These are phyloP conservation scores for Distichodus sexfasciatus DNA, from an alignment of 2,797 vertebrate genomes.

Conservation along the genomic window DNA sequence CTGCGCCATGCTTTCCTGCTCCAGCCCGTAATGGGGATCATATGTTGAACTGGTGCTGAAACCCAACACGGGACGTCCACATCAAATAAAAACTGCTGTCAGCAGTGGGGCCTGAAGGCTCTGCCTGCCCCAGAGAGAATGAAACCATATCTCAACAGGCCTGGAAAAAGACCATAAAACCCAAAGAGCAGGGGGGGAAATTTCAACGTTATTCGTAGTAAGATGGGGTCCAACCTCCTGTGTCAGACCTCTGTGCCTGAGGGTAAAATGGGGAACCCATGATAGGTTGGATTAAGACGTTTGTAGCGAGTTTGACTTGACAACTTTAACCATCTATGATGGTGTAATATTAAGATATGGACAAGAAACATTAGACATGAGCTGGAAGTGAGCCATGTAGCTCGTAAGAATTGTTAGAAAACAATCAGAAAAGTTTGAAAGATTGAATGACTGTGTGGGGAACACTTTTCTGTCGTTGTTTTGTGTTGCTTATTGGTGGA, in stretches of 20 bases:
- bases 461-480: not conserved
- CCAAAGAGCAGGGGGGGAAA: constrained; percentile 16
- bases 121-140: constrained; percentile 60
- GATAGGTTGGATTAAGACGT: not conserved
- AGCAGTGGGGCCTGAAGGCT: constrained; percentile 60
- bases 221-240: constrained; percentile 21
- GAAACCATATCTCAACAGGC: constrained; percentile 69
- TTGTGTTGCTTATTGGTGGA: not conserved
- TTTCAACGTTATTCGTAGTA: not conserved
- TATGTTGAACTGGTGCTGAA: constrained; percentile 75
- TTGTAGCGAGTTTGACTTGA: not conserved
- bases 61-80: constrained; percentile 73
- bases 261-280: not conserved
- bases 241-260: not conserved
- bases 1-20: constrained; percentile 65
- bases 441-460: not conserved
- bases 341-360: not conserved
- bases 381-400: not conserved
- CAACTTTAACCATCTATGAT: not conserved
- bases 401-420: not conserved
- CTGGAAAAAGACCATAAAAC: constrained; percentile 69
- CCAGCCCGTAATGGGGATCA: constrained; percentile 78
- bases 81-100: constrained; percentile 78
- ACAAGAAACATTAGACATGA: not conserved
- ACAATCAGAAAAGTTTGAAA: not conserved